Conservation (phyloP, 2,797 vertebrate genomes). For the Otus scops region DNA sequence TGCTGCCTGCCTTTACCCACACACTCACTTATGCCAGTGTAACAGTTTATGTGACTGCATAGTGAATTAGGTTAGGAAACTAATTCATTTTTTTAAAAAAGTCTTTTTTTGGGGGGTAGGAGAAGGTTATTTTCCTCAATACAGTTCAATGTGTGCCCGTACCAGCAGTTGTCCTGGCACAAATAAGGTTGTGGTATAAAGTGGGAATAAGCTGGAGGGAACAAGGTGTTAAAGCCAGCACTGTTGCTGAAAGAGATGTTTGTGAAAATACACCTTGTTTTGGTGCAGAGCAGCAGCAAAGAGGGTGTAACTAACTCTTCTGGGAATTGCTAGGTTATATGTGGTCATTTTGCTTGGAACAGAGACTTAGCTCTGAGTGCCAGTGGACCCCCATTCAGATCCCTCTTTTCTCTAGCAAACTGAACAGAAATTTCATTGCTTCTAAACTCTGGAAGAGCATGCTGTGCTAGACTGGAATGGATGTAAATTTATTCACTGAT, state of each 20-base stretch:
- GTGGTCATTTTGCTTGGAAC: neutral
- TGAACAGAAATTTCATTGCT: neutral
- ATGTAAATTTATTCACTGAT: neutral
- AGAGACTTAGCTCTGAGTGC: neutral
- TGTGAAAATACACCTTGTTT: neutral
- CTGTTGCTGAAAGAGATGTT: neutral
- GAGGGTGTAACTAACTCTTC: neutral
- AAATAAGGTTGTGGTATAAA: neutral
- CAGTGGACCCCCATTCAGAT: neutral
- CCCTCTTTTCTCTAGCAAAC: neutral
- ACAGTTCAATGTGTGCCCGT: accelerated
- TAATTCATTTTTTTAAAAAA: neutral
- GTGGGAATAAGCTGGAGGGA: neutral
- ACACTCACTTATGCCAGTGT: neutral
- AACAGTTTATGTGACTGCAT: neutral
- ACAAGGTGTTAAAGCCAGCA: neutral
- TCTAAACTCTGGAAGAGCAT: neutral
- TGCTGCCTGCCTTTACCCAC: neutral
- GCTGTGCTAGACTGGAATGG: neutral
- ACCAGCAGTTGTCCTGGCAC: neutral
- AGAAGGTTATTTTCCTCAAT: neutral
- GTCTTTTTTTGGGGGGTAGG: accelerated
- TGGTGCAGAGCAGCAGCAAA: neutral
- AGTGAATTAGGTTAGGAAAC: neutral
- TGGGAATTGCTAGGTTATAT: neutral